Conservation (phyloP, 53 echinoderm and acorn worm species). For the Paracentrotus lividus region DNA sequence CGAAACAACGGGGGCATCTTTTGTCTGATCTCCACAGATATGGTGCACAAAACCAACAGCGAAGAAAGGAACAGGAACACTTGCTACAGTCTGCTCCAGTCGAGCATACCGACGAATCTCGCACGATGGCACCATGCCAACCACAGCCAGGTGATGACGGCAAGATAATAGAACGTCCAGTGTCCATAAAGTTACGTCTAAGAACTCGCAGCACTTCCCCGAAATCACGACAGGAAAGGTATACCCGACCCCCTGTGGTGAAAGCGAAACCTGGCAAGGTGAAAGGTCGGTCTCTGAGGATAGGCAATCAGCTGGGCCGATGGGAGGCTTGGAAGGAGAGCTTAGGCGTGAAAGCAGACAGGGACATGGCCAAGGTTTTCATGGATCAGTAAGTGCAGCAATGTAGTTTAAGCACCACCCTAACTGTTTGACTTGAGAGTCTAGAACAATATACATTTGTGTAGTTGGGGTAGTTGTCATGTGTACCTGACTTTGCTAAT, state of each 20-base stretch:
- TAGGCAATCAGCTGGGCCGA: constrained; percentile 61
- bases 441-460: too few relatives aligned
- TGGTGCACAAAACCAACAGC: constrained; percentile 42
- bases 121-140: background rate
- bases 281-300: constrained; percentile 49
- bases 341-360: constrained; percentile 36
- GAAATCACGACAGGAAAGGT: constrained; percentile 9
- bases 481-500: too few relatives aligned
- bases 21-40: constrained; percentile 61
- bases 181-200: constrained; percentile 63
- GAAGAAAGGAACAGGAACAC: constrained; percentile 13
- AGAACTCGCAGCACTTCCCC: constrained; percentile 68
- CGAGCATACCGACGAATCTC: background rate
- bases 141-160: constrained; percentile 20
- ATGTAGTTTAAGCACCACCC: too few relatives aligned
- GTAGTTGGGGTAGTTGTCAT: too few relatives aligned
- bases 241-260: background rate
- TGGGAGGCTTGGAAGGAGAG: constrained; percentile 69
- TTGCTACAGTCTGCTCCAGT: background rate
- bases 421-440: too few relatives aligned
- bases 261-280: constrained; percentile 23
- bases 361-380: constrained; percentile 56
- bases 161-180: constrained; percentile 54
- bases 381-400: constrained; percentile 57
- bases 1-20: constrained; percentile 58